These are phyloP conservation scores for Salarias fasciatus DNA, from an alignment of 2,797 vertebrate genomes.

Conservation along the genomic window DNA sequence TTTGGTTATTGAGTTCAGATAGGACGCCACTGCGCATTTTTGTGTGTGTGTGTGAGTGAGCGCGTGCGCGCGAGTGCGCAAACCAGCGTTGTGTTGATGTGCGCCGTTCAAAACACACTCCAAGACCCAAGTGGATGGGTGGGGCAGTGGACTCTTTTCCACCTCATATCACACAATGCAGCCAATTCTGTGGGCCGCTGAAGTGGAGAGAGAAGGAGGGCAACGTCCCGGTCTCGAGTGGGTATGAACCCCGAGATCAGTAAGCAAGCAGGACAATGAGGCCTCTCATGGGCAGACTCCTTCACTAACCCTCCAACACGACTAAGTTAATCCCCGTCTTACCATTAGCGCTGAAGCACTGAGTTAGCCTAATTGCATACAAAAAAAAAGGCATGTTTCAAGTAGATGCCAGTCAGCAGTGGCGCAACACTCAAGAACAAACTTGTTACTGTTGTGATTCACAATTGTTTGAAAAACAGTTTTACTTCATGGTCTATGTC, in stretches of 20 bases:
- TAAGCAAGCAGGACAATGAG: slow-evolving; percentile 73
- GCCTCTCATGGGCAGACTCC: slow-evolving; percentile 70
- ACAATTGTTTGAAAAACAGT: slow-evolving; percentile 19
- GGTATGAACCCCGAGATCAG: slow-evolving; percentile 75
- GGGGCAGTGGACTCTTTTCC: slow-evolving; percentile 80
- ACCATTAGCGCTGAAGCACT: slow-evolving; percentile 65
- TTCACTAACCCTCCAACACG: slow-evolving; percentile 73
- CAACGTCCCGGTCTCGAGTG: slow-evolving; percentile 77
- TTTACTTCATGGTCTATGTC: too few species aligned
- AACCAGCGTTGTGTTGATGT: slow-evolving; percentile 78
- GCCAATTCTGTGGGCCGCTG: slow-evolving; percentile 77
- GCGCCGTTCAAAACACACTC: slow-evolving; percentile 80
- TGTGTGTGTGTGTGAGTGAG: slow-evolving; percentile 47
- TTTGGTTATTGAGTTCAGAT: slow-evolving; percentile 72
- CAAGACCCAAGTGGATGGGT: slow-evolving; percentile 80
- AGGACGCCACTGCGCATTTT: slow-evolving; percentile 35
- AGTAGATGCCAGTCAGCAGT: slow-evolving; percentile 53
- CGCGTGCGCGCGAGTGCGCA: slow-evolving; percentile 56
- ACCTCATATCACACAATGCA: slow-evolving; percentile 81
- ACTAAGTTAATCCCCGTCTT: slow-evolving; percentile 79
- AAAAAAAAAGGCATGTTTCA: slow-evolving; percentile 71
- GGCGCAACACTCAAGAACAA: slow-evolving; percentile 47
- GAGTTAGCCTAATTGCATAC: slow-evolving; percentile 68
- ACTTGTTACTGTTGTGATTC: slow-evolving; percentile 48
- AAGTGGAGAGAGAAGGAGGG: slow-evolving; percentile 79